A percentile compares a stretch with the other conserved stretches of the same genome.
phyloP scores from a whole-genome alignment of 2,797 vertebrate species.

The Tamandua tetradactyla region DNA sequence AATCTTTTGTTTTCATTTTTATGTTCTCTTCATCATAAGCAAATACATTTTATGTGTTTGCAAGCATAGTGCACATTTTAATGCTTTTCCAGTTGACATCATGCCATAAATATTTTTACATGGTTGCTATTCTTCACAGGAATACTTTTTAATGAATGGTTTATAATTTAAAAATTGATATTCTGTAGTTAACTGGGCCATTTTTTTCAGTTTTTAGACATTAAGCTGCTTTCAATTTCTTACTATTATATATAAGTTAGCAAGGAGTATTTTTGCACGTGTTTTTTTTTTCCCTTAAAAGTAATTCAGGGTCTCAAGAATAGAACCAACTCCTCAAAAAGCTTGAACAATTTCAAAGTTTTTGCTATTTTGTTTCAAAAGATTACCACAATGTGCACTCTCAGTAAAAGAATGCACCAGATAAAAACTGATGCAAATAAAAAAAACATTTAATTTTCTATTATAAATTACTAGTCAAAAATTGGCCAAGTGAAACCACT shows the following conservation, averaged over 20 bases:
- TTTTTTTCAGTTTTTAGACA: conserved; percentile 47
- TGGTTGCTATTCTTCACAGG: conserved; percentile 6
- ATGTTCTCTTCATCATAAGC: neutral
- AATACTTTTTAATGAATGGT: neutral
- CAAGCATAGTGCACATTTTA: neutral
- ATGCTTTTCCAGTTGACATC: neutral
- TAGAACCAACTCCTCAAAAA: neutral
- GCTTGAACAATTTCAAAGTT: neutral
- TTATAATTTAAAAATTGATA: conserved; percentile 37
- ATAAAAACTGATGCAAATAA: neutral
- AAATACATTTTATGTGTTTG: conserved; percentile 28
- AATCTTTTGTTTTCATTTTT: conserved; percentile 24
- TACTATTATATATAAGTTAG: conserved; percentile 24
- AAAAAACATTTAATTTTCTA: conserved; percentile 20
- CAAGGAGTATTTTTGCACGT: neutral
- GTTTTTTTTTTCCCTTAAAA: conserved; percentile 20
- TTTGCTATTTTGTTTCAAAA: conserved; percentile 14
- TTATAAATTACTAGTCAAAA: neutral
- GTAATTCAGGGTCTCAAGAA: neutral
- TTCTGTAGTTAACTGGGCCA: neutral
- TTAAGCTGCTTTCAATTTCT: conserved; percentile 34
- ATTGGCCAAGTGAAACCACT: neutral
- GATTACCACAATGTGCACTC: neutral
- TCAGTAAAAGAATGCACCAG: neutral
- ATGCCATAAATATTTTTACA: neutral